Percentiles rank a stretch among this genome's conserved stretches.
phyloP scores from a whole-genome alignment of 2,797 vertebrate genomes.

The Catharus ustulatus region DNA sequence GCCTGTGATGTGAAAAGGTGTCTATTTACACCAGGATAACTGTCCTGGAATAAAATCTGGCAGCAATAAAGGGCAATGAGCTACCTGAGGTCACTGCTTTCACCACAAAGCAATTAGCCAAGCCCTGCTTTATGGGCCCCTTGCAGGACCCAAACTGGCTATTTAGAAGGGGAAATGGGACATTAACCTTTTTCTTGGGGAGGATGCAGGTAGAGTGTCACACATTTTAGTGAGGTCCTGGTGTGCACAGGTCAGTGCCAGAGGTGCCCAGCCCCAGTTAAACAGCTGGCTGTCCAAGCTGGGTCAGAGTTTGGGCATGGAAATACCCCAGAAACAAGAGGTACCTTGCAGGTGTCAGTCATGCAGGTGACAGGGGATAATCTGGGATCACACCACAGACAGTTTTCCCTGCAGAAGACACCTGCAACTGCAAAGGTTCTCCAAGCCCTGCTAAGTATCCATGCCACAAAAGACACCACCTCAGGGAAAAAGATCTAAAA shows the following conservation, averaged over 20 bases:
- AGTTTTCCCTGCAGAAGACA: not conserved
- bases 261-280: not conserved
- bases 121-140: conserved; percentile 9
- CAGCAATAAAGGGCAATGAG: conserved; percentile 11
- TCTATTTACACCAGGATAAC: not conserved
- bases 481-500: not conserved
- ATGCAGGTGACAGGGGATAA: not conserved
- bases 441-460: not conserved
- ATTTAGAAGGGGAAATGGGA: not conserved
- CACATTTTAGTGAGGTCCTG: not conserved
- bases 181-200: not conserved
- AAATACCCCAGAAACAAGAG: not conserved
- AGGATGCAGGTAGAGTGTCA: not conserved
- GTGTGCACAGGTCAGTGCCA: not conserved
- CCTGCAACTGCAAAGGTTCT: not conserved
- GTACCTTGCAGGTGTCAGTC: not conserved
- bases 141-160: not conserved
- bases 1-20: not conserved
- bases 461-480: not conserved
- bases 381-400: not conserved
- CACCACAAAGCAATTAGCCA: conserved; percentile 37
- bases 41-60: not conserved
- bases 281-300: not conserved
- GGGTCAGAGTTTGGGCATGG: not conserved
- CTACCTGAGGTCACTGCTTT: conserved; percentile 18